Conservation (phyloP, 2,113 vertebrate genomes). For the Leptosomus discolor region DNA sequence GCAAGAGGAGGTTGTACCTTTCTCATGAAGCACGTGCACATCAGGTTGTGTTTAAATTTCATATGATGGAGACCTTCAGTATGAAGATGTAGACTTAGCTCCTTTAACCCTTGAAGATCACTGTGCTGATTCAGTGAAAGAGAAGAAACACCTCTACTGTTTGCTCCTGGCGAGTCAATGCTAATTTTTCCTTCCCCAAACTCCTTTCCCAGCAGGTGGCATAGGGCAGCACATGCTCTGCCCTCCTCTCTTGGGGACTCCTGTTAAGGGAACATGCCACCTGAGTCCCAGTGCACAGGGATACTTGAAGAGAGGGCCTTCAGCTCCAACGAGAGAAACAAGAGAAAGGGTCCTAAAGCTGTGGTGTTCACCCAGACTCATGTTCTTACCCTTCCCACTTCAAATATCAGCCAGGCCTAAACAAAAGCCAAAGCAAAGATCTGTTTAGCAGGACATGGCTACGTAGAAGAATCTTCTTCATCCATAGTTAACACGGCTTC, state of each 20-base stretch:
- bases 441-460: background rate
- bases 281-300: background rate
- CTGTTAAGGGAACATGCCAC: background rate
- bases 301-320: background rate
- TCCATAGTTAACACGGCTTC: background rate
- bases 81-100: background rate
- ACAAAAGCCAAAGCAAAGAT: background rate
- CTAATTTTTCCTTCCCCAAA: background rate
- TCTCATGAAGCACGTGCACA: background rate
- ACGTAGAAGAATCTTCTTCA: background rate
- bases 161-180: background rate
- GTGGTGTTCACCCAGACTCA: background rate
- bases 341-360: background rate
- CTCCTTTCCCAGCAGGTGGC: background rate
- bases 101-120: background rate
- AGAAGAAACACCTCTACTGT: background rate
- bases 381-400: background rate
- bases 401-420: background rate
- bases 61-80: background rate
- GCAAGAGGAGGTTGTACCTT: background rate
- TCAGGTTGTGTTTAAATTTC: background rate
- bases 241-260: background rate
- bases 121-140: background rate
- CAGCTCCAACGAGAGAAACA: background rate
- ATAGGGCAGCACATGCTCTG: background rate